phyloP scores from a whole-genome alignment of 2,113 vertebrate genomes.

The Rhinogobius similis region DNA sequence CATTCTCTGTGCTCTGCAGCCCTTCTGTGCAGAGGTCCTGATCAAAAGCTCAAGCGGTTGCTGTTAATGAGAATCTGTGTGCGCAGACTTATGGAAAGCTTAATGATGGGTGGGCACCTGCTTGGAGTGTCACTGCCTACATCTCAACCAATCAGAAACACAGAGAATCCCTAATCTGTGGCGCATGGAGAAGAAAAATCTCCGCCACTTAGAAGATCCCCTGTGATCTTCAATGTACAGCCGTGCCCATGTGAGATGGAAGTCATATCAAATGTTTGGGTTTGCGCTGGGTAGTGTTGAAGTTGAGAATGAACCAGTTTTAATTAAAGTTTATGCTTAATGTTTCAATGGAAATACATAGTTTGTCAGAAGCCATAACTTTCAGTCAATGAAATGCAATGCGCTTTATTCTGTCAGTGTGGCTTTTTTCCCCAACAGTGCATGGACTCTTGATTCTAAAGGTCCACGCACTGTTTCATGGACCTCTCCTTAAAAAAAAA shows the following conservation, averaged over 20 bases:
- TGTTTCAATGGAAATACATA: neutral
- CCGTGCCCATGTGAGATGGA: conserved; percentile 18
- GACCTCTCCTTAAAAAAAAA: too few relatives aligned
- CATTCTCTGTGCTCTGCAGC: conserved; percentile 29
- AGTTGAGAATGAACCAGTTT: neutral
- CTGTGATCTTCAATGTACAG: conserved; percentile 45
- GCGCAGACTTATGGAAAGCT: conserved; percentile 72
- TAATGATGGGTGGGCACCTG: conserved; percentile 69
- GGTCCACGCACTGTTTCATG: too few relatives aligned
- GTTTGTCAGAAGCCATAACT: too few relatives aligned
- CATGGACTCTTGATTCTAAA: too few relatives aligned
- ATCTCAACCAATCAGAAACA: conserved; percentile 64
- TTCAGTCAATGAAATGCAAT: too few relatives aligned
- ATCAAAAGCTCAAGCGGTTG: too few relatives aligned
- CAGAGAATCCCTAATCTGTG: conserved; percentile 57
- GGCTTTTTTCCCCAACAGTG: too few relatives aligned
- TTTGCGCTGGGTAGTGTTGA: conserved; percentile 12
- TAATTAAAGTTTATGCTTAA: neutral
- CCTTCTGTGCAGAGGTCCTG: conserved; percentile 55
- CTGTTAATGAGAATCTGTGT: conserved; percentile 73
- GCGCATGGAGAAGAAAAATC: conserved; percentile 12
- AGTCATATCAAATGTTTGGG: conserved; percentile 23
- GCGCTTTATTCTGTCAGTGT: too few relatives aligned
- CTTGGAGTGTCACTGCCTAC: conserved; percentile 56
- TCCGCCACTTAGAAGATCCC: conserved; percentile 28